Conservation (phyloP, 2,113 vertebrate genomes). For the Ophiodon elongatus region DNA sequence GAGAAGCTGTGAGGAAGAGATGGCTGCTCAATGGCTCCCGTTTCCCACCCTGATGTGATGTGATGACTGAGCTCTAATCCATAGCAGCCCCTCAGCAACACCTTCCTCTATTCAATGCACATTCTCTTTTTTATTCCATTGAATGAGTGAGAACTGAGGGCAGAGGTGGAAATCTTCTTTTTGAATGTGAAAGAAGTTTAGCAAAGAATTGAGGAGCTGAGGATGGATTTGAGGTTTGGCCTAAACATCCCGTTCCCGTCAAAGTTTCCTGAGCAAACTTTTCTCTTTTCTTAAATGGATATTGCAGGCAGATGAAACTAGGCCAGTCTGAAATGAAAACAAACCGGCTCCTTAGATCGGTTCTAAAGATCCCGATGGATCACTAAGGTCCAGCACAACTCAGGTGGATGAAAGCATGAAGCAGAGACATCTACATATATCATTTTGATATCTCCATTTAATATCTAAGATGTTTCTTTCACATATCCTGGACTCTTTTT, state of each 20-base stretch:
- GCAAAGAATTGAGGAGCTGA: slow-evolving; percentile 40
- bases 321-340: slow-evolving; percentile 70
- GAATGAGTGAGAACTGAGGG: background rate
- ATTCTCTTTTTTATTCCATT: background rate
- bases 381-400: slow-evolving; percentile 37
- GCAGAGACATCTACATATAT: background rate
- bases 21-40: too few relatives aligned
- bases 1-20: slow-evolving; percentile 73
- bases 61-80: slow-evolving; percentile 32
- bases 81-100: slow-evolving; percentile 15
- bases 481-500: background rate
- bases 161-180: background rate
- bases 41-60: background rate
- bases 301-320: slow-evolving; percentile 3
- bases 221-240: slow-evolving; percentile 37
- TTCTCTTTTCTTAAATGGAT: background rate
- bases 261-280: slow-evolving; percentile 2
- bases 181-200: background rate
- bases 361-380: slow-evolving; percentile 46
- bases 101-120: slow-evolving; percentile 26
- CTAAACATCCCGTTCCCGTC: background rate
- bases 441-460: background rate
- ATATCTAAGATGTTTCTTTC: background rate
- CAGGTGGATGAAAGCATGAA: slow-evolving; percentile 37
- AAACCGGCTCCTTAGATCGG: slow-evolving; percentile 68